Evolutionary conservation across 2,888 invertebrate species (phyloP), one percentile per base, ranked within the genome.

Genomic region (Linyphia triangularis): DNA sequence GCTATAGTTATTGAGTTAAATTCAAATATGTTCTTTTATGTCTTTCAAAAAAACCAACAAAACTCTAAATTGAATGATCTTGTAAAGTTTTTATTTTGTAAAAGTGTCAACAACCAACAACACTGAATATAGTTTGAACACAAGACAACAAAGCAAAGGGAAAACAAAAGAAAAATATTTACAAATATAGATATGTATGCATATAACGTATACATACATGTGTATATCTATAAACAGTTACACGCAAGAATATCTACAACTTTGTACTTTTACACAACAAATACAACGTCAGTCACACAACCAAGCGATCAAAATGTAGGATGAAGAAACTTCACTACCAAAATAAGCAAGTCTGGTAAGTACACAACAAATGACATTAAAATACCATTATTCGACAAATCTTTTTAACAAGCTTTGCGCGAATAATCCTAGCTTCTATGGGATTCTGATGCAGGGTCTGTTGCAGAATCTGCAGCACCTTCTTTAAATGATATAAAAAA

Each of bases 71-170:
- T 24, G 28, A 65, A 82, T 82, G 75, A 82, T 88, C 63, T 83
- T 89, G 83, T 89, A 89, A 89, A 89, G 89, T 89, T 89, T 86
- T 89, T 84, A 84, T 89, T 84, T 89, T 89, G 89, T 89, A 89
- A 89, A 89, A 89, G 83, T 89, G 89, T 84, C 83, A 79, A 89
- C 89, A 89, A 89, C 89, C 88, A 88, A 88, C 88, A 88, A 88
- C 81, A 88, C 88, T 88, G 82, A 88, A 88, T 88, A 82, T 88
- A 88, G 82, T 77, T 82, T 75, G 30, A 88, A 88, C 88, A 88
- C 82, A 88, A 83, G 82, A 75, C 77, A 88, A 65, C 73, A 81
- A 81, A 81, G 81, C 88, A 88, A 88, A 75, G 24, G 22, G 26
- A 40, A 59, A 61, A 86, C 22, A 40, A 86, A 78, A 73, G 1